Conservation (phyloP, 2,888 invertebrate species). For the Chesias legatella region DNA sequence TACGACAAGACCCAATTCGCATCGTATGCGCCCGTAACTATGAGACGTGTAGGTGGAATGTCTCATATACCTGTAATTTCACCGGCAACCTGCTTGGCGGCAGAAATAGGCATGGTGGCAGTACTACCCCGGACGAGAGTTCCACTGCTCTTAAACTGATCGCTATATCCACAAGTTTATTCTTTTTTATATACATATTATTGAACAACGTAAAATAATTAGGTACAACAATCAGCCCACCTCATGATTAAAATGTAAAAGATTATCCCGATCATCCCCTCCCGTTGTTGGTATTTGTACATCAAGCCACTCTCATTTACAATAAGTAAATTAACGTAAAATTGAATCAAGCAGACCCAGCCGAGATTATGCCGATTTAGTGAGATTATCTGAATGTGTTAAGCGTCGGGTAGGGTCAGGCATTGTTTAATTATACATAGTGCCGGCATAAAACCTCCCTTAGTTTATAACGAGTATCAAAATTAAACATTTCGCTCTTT, state of each 20-base stretch:
- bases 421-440: conserved; percentile 74
- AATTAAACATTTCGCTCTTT: conserved; percentile 2
- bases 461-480: conserved; percentile 7
- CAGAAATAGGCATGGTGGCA: no score
- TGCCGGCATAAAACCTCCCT: conserved; percentile 47
- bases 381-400: conserved; percentile 76
- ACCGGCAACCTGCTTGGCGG: no score
- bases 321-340: conserved; percentile 74
- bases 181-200: no score
- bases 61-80: no score
- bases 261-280: conserved; percentile 59
- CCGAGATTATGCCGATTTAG: conserved; percentile 72
- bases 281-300: conserved; percentile 51
- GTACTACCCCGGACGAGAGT: no score
- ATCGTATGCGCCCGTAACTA: no score
- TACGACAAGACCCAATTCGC: no score
- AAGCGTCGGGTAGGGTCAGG: conserved; percentile 59
- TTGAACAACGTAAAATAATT: no score
- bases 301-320: conserved; percentile 61
- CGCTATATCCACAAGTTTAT: no score
- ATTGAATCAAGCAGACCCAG: conserved; percentile 71
- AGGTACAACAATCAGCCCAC: conserved; percentile 2
- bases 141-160: no score
- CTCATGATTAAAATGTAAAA: conserved; percentile 59
- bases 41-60: no score